phyloP scores from a whole-genome alignment of 2,888 invertebrate genomes.

The Petrolisthes manimaculis region DNA sequence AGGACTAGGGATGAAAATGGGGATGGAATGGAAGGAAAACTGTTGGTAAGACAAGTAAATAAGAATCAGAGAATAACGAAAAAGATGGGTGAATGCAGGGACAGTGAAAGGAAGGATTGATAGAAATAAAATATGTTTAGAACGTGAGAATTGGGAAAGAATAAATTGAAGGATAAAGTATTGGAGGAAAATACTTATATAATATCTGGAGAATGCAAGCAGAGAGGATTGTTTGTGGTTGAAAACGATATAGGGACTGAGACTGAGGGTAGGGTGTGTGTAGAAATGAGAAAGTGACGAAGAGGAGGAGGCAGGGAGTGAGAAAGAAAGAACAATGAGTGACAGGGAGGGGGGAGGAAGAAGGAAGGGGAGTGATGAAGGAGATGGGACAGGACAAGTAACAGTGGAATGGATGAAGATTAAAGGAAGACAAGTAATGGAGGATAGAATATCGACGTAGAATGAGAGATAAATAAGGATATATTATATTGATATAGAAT shows the following conservation, averaged over 20 bases:
- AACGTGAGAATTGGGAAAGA: neutral
- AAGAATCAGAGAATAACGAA: too few relatives aligned
- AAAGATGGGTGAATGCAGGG: neutral
- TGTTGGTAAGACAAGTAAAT: too few relatives aligned
- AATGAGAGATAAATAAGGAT: too few relatives aligned
- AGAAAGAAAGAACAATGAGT: neutral
- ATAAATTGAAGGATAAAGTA: neutral
- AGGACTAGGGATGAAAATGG: neutral
- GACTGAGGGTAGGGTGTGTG: too few relatives aligned
- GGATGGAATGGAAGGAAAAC: neutral
- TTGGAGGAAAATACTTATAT: neutral
- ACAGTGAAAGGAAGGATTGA: neutral
- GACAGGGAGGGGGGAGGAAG: neutral
- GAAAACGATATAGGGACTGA: too few relatives aligned
- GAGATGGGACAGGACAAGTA: too few relatives aligned
- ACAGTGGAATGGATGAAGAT: too few relatives aligned
- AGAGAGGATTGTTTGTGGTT: too few relatives aligned
- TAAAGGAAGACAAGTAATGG: too few relatives aligned
- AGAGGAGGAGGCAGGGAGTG: neutral
- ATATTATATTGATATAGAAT: too few relatives aligned
- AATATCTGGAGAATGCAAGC: neutral
- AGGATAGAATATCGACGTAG: too few relatives aligned
- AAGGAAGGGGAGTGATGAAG: neutral
- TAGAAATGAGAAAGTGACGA: neutral
- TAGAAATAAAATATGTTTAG: neutral